phyloP scores from a whole-genome alignment of 1,140 invertebrate species.

The Sycophaga agraensis region DNA sequence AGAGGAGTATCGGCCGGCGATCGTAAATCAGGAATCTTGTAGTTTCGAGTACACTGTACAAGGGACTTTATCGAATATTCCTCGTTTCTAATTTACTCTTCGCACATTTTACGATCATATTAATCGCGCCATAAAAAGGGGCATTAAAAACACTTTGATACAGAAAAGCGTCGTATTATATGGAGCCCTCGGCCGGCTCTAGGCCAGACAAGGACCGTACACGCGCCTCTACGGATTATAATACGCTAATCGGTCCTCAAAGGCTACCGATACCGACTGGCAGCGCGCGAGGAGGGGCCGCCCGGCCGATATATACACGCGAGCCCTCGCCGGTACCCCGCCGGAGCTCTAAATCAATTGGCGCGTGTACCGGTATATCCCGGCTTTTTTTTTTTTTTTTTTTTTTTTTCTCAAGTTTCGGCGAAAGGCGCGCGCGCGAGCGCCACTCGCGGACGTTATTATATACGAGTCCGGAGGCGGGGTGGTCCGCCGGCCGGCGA shows the following conservation, averaged over 20 bases:
- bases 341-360: slow-evolving; percentile 21
- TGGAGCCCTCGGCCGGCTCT: neutral
- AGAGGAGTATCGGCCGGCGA: too few species aligned
- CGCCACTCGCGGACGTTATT: too few species aligned
- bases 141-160: slow-evolving; percentile 29
- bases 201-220: too few species aligned
- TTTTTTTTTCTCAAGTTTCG: too few species aligned
- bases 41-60: slow-evolving; percentile 1
- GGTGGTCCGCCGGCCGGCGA: too few species aligned
- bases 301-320: neutral
- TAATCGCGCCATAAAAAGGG: slow-evolving; percentile 23
- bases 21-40: slow-evolving; percentile 14
- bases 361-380: neutral
- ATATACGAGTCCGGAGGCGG: too few species aligned
- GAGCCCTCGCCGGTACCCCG: slow-evolving; percentile 14
- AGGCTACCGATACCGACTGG: neutral
- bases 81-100: slow-evolving; percentile 27
- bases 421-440: slow-evolving; percentile 1
- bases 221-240: slow-evolving; percentile 3
- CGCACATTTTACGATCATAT: slow-evolving; percentile 25
- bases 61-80: slow-evolving; percentile 16
- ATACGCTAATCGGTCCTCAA: slow-evolving; percentile 12
- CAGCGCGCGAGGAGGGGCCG: too few species aligned
- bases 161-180: slow-evolving; percentile 3
- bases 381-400: slow-evolving; percentile 18